phyloP scores from a whole-genome alignment of 2,797 vertebrate genomes.

The Siniperca undulata region DNA sequence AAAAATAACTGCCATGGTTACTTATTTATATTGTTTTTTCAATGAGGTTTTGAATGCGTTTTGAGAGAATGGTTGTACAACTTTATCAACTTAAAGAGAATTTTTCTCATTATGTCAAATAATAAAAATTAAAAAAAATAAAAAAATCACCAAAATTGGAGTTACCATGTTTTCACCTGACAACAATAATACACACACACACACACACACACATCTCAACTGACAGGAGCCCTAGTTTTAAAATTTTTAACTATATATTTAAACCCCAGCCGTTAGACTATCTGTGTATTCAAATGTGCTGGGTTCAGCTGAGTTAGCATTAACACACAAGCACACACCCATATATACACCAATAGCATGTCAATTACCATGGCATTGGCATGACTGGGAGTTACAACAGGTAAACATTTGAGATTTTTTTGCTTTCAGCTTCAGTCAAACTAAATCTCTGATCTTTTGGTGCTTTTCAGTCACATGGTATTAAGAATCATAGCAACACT shows the following conservation, averaged over 20 bases:
- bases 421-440: constrained; percentile 55
- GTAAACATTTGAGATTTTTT: constrained; percentile 30
- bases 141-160: not conserved
- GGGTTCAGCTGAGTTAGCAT: constrained; percentile 19
- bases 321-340: constrained; percentile 25
- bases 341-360: constrained; percentile 30
- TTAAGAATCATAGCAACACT: constrained; percentile 13
- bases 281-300: not conserved
- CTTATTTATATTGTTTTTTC: not conserved
- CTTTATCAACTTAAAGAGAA: not conserved
- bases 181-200: not conserved
- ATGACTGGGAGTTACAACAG: constrained; percentile 35
- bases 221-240: constrained; percentile 25
- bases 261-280: constrained; percentile 8
- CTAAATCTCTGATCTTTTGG: constrained; percentile 27
- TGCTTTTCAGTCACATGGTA: constrained; percentile 54
- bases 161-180: constrained; percentile 11
- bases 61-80: not conserved
- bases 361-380: constrained; percentile 18
- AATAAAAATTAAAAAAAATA: not conserved
- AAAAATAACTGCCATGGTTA: not conserved
- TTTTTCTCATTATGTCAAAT: not conserved
- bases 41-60: not conserved
- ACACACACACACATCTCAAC: constrained; percentile 1
- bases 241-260: not conserved